A percentile compares a stretch with the other conserved stretches of the same genome.
phyloP scores from a whole-genome alignment of 2,888 invertebrate species.

The Drosophila anomalata region DNA sequence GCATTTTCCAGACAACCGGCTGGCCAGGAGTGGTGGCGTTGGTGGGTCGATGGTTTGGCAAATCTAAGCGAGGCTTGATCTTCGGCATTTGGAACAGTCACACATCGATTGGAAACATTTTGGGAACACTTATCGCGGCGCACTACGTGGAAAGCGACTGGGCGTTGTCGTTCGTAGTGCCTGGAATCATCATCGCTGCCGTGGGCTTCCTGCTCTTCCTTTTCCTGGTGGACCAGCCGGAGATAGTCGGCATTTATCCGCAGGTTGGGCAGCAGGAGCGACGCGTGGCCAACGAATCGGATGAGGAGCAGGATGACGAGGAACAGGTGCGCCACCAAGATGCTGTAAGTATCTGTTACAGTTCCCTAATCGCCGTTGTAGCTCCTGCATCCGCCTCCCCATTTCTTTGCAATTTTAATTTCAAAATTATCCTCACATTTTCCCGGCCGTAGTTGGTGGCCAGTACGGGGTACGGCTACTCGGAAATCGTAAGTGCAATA shows the following conservation, averaged over 20 bases:
- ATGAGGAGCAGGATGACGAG: constrained; percentile 82
- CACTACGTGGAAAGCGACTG: constrained; percentile 93
- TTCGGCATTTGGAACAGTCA: constrained; percentile 99
- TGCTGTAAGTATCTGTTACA: constrained; percentile 52
- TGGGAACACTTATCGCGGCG: constrained; percentile 95
- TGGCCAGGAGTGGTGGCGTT: constrained; percentile 98
- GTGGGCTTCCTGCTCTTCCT: constrained; percentile 91
- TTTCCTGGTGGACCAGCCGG: constrained; percentile 93
- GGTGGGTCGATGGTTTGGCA: constrained; percentile 98
- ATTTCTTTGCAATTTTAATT: not conserved
- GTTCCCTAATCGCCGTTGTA: not conserved
- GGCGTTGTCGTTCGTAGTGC: constrained; percentile 96
- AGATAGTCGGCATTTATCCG: constrained; percentile 87
- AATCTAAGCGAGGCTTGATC: constrained; percentile 94
- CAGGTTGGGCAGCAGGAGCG: constrained; percentile 61
- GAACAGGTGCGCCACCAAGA: constrained; percentile 53
- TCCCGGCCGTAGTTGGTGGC: constrained; percentile 48
- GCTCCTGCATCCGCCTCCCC: not conserved
- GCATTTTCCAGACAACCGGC: constrained; percentile 94
- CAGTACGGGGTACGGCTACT: constrained; percentile 41
- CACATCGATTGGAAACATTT: constrained; percentile 97
- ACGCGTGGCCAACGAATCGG: constrained; percentile 75
- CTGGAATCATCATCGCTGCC: constrained; percentile 91
- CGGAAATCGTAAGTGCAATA: constrained; percentile 61
- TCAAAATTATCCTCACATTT: not conserved